Evolutionary conservation across 2,888 invertebrate species (phyloP).

Genomic region (Spodoptera littoralis): DNA sequence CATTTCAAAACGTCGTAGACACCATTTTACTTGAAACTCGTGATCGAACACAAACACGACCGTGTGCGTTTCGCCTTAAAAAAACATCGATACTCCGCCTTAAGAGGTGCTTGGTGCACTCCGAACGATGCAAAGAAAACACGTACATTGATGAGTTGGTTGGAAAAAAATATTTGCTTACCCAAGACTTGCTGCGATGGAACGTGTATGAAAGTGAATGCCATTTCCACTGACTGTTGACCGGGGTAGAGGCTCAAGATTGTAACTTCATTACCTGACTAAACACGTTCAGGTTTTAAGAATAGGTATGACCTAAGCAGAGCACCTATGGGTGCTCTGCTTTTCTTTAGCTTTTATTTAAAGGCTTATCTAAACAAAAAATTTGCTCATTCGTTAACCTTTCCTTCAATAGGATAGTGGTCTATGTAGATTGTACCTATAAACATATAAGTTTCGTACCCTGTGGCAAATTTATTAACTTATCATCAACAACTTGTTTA

Average conservation of each 20-base stretch:
- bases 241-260: conserved; percentile 5
- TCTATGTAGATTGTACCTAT: too few species aligned
- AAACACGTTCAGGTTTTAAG: too few species aligned
- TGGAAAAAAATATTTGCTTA: conserved; percentile 59
- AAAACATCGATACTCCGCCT: conserved; percentile 67
- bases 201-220: conserved; percentile 10
- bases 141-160: conserved; percentile 61
- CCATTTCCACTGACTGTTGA: background rate
- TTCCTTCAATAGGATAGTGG: too few species aligned
- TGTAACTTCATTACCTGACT: conserved; percentile 2
- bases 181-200: conserved; percentile 33
- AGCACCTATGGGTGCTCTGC: too few species aligned
- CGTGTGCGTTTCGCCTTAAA: conserved; percentile 67
- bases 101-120: conserved; percentile 62
- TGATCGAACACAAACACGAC: conserved; percentile 78
- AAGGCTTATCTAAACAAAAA: too few species aligned
- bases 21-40: conserved; percentile 44
- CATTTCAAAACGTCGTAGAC: conserved; percentile 46
- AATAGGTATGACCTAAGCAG: too few species aligned
- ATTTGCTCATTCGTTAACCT: too few species aligned
- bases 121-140: conserved; percentile 72
- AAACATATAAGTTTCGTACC: too few species aligned
- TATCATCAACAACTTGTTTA: conserved; percentile 30
- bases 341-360: too few species aligned
- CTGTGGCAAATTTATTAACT: too few species aligned